These are phyloP conservation scores for Acanthosepion esculentum DNA, from an alignment of 2,888 invertebrate species.

Conservation along the genomic window DNA sequence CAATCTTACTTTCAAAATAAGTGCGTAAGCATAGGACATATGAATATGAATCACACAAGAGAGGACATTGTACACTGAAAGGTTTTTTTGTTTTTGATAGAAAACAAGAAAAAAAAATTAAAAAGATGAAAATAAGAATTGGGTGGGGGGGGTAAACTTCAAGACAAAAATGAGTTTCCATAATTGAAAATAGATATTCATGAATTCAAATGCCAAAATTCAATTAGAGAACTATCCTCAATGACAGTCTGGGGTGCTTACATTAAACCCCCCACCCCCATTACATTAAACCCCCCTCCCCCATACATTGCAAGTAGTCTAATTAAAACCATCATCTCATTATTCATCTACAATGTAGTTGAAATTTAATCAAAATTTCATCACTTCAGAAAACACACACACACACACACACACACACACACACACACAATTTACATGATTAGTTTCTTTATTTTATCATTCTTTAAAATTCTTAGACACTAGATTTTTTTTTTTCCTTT, in stretches of 20 bases:
- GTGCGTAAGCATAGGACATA: too few relatives aligned
- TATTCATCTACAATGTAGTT: not conserved
- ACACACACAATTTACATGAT: not conserved
- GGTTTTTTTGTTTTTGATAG: not conserved
- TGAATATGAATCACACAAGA: too few relatives aligned
- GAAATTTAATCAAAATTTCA: slow-evolving; percentile 23
- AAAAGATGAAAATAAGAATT: not conserved
- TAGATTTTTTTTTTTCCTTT: too few relatives aligned
- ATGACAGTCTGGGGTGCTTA: not conserved
- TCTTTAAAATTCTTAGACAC: too few relatives aligned
- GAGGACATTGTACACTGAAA: too few relatives aligned
- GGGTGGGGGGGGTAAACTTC: not conserved
- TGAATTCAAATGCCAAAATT: not conserved
- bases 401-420: not conserved
- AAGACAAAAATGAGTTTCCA: not conserved
- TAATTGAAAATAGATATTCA: slow-evolving; percentile 22
- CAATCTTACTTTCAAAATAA: too few relatives aligned
- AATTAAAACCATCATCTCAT: not conserved
- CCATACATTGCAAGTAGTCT: not conserved
- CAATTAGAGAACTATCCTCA: not conserved
- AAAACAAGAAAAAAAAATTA: not conserved
- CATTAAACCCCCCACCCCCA: not conserved
- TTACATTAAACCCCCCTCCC: not conserved
- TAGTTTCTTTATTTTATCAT: too few relatives aligned
- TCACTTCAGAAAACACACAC: not conserved